phyloP scores from a whole-genome alignment of 2,113 vertebrate genomes.

The Dipodomys ordii region DNA sequence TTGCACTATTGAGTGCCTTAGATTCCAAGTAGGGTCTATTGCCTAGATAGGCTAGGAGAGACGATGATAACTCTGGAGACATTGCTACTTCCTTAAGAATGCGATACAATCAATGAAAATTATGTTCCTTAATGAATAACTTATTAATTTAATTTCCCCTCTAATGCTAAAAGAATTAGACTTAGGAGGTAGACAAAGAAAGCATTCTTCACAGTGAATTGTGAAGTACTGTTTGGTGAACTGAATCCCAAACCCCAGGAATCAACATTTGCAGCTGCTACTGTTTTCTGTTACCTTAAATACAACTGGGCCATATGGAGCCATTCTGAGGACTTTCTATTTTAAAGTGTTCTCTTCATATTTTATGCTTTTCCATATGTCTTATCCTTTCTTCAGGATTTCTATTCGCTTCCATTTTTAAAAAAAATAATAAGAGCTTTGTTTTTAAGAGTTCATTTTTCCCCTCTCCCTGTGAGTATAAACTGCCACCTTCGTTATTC shows the following conservation, averaged over 20 bases:
- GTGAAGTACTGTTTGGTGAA: conserved; percentile 62
- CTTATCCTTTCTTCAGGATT: conserved; percentile 71
- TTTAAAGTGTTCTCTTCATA: conserved; percentile 74
- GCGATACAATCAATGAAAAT: conserved; percentile 52
- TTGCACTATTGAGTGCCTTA: not conserved
- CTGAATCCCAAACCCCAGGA: conserved; percentile 57
- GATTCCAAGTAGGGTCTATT: not conserved
- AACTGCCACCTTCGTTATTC: conserved; percentile 54
- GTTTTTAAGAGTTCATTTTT: conserved; percentile 64
- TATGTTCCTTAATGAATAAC: conserved; percentile 61
- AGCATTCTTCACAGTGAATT: conserved; percentile 52
- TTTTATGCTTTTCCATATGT: conserved; percentile 78
- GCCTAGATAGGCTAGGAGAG: not conserved
- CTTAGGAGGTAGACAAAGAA: conserved; percentile 59
- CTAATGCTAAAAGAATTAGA: conserved; percentile 28
- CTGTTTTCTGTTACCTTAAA: conserved; percentile 74
- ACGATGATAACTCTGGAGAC: conserved; percentile 2
- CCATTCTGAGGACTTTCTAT: conserved; percentile 70
- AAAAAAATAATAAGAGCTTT: conserved; percentile 72
- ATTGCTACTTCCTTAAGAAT: conserved; percentile 47
- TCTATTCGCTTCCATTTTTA: conserved; percentile 73
- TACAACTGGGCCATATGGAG: conserved; percentile 68
- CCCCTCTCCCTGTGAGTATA: conserved; percentile 22
- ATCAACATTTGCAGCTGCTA: conserved; percentile 60
- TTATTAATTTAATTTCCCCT: conserved; percentile 51